Base-by-base conservation (phyloP, 2,113 vertebrate species). In the Apteryx mantelli region DNA sequence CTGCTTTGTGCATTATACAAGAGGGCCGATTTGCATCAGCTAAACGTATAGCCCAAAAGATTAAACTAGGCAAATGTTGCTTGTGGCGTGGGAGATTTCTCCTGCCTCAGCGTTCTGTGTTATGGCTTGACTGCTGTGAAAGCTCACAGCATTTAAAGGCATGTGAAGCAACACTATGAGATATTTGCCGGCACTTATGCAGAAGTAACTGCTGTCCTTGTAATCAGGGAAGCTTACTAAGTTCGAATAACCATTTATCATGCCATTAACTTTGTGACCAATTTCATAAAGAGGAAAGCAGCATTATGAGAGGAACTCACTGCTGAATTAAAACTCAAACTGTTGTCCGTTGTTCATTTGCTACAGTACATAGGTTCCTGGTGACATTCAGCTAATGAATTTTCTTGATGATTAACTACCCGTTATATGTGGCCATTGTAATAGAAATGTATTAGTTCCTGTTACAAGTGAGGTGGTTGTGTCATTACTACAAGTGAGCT, bases 361-460 rank as follows among this genome's bases (percentile, higher is more conserved):
- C 94, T 93, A 96, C 92, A 97, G 13, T 52, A 97, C 91, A 93
- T 52, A 96, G 86, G 78, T 88, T 97, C 90, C 79, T 87, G 80
- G 93, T 97, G 97, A 98, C 98, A 98, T 97, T 97, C 97, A 96
- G 90, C 94, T 98, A 98, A 98, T 98, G 88, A 97, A 98, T 98
- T 98, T 98, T 95, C 97, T 96, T 97, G 95, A 95, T 98, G 97
- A 98, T 98, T 98, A 98, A 98, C 96, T 98, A 97, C 92, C 85
- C 14, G 0, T 98, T 98, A 91, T 92, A 96, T 75, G 34, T 53
- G 71, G 80, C 68, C 80, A 93, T 95, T 97, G 91, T 90, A 96
- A 97, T 71, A 90, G 95, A 95, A 96, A 97, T 8, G 13, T 73
- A 91, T 90, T 94, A 94, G n/a, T 52, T 91, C 26, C 44, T 71